A percentile compares a stretch with the other conserved stretches of the same genome.
Evolutionary conservation across 2,113 vertebrate species (phyloP).

Genomic region (Cettia cetti): DNA sequence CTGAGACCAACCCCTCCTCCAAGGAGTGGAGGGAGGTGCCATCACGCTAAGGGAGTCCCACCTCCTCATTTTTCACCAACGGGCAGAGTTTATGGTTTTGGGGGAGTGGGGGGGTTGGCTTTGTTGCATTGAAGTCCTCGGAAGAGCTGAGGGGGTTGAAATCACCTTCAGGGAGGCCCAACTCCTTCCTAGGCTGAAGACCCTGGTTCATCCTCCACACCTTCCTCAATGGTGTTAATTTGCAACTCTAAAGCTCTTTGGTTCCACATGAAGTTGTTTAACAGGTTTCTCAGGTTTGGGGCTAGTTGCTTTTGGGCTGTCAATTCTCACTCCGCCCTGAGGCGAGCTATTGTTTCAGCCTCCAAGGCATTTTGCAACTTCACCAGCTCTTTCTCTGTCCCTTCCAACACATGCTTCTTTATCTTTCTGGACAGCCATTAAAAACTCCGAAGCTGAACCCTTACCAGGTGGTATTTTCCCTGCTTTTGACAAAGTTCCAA

Average conservation of each 20-base stretch:
- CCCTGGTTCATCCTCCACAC: neutral
- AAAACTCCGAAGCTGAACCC: neutral
- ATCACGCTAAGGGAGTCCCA: neutral
- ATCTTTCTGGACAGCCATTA: neutral
- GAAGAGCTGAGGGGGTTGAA: rapidly evolving
- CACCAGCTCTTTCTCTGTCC: neutral
- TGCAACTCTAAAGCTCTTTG: neutral
- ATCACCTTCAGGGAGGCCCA: neutral
- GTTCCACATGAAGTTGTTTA: neutral
- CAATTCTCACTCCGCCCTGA: neutral
- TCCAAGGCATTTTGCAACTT: neutral
- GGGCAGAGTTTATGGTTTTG: neutral
- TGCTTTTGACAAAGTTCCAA: neutral
- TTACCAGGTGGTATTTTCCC: neutral
- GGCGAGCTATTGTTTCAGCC: neutral
- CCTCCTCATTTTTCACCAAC: neutral
- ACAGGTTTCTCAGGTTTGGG: neutral
- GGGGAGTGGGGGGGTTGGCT: neutral
- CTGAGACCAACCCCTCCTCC: neutral
- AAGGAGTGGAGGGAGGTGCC: neutral
- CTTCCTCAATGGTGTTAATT: neutral
- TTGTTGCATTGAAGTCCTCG: neutral
- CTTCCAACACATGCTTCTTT: neutral
- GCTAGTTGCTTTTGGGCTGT: neutral
- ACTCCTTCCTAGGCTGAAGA: neutral